Evolutionary conservation across 1,140 invertebrate species (phyloP), one percentile per base, ranked within the genome.

Genomic region (Lepidurus packardi): DNA sequence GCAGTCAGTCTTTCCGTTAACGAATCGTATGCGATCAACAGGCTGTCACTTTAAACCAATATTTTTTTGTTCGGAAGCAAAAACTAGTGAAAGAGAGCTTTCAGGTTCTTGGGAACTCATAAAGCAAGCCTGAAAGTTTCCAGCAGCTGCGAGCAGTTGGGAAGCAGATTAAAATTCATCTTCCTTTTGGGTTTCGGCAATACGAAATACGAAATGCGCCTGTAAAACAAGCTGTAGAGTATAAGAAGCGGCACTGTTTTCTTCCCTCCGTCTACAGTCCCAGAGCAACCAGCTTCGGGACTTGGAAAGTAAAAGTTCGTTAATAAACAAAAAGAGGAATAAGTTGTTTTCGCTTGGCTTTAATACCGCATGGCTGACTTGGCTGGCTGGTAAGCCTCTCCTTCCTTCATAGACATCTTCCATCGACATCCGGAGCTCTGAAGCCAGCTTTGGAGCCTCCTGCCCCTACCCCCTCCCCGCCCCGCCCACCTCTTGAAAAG

Each of bases 271-370:
- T 65, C 21, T 11, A 21, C 16, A 65, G 16, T 21, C 16, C 7
- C 53, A 65, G 13, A 10, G 53, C 53, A n/a, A 21, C 11, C 53
- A 65, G 21, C 53, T n/a, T 9, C 53, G 21, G n/a, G 53, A 16
- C 16, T 7, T 11, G 21, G 53, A 21, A 21, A 65, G 53, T 21
- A 1, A 65, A 65, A 16, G 53, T 21, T 65, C 13, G 53, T 65
- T 65, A 65, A 65, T 65, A 65, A 65, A 65, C 53, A 16, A 65
- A 65, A 65, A 65, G 53, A n/a, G 16, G 53, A 65, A 65, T 65
- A 65, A 65, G 53, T n/a, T 11, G 53, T 65, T 65, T 47, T 65
- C 13, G 53, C 53, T 13, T 11, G 53, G 21, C 53, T 65, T 65
- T 13, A 5, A 5, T 65, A 0, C 16, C 21, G 53, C 53, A 65